Evolutionary conservation across 1,140 invertebrate species (phyloP).

Genomic region (Kradibia gibbosae): DNA sequence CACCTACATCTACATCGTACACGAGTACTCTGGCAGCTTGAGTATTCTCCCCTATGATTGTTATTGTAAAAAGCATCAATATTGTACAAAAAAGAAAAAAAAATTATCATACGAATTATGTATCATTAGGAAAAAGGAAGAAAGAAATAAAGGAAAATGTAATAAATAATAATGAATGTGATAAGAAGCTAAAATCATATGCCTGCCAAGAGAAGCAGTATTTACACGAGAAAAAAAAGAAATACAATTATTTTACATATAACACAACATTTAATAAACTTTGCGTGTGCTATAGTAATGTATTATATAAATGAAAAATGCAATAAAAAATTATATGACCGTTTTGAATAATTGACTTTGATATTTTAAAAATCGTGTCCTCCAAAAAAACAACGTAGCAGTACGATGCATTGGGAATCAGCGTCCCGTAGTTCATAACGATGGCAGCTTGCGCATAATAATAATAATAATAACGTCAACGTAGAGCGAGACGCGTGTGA

Average conservation of each 20-base stretch:
- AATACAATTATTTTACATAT: constrained; percentile 50
- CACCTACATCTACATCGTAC: not conserved
- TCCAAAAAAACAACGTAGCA: too few relatives aligned
- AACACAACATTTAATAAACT: constrained; percentile 22
- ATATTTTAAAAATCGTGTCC: too few relatives aligned
- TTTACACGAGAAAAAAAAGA: constrained; percentile 43
- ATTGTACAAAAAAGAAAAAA: not conserved
- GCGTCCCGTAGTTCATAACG: too few relatives aligned
- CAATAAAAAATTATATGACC: constrained; percentile 46
- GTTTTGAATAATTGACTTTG: constrained; percentile 27
- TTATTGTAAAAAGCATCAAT: constrained; percentile 34
- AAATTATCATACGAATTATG: constrained; percentile 7
- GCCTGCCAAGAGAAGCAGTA: constrained; percentile 48
- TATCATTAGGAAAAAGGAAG: constrained; percentile 29
- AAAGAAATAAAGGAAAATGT: too few relatives aligned
- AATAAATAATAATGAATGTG: constrained; percentile 44
- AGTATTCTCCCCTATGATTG: not conserved
- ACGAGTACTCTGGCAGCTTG: not conserved
- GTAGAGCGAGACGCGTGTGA: too few relatives aligned
- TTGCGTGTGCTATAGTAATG: constrained; percentile 36
- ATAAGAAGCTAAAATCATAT: constrained; percentile 47
- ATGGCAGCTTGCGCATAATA: too few relatives aligned
- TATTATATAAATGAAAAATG: constrained; percentile 36
- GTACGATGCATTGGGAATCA: too few relatives aligned
- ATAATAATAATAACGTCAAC: too few relatives aligned